Evolutionary conservation across 2,113 vertebrate species (phyloP), one percentile per base, ranked within the genome.

Genomic region (Oncorhynchus masou): DNA sequence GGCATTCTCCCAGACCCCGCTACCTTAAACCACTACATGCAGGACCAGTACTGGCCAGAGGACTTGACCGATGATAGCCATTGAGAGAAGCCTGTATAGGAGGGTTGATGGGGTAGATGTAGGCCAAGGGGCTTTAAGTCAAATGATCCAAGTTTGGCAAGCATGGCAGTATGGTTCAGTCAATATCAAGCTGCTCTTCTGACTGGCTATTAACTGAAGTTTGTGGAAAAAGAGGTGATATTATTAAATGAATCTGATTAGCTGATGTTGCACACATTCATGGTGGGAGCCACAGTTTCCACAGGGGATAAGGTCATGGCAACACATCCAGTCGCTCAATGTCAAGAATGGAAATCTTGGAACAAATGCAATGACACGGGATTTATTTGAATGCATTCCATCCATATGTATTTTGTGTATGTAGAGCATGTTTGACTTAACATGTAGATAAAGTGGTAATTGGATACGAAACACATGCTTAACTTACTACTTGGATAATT

Each of bases 11-110:
- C 87, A 0, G 93, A 94, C 74, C 79, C 86, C 57, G 88, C 70
- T 34, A 89, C 92, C 62, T 96, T 95, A 11, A 89, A 75, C 51
- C 93, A 95, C 80, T 99, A 95, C 88, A 94, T 99, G 97, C 93
- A 96, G 7, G 98, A 99, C 83, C 91, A 86, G 84, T 98, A 97
- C 91, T 99, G 97, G 97, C 96, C 95, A 0, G 84, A 92, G 5
- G 94, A 94, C 57, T 83, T 94, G 76, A 88, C 88, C 2, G 73
- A 85, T 5, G 86, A 90, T 67, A 1, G 88, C 78, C 76, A 89
- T 31, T 92, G 79, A 91, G 25, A 39, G 20, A 4, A 70, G 25
- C 24, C 25, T 76, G 19, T 60, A 20, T 11, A 19, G 3, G 16
- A 45, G 51, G 51, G 51, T 19, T 54, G 16, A 54, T 2, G 49